A percentile compares a stretch with the other conserved stretches of the same genome.
Evolutionary conservation across 2,888 invertebrate genomes (phyloP).

Genomic region (Chymomyza procnemis): DNA sequence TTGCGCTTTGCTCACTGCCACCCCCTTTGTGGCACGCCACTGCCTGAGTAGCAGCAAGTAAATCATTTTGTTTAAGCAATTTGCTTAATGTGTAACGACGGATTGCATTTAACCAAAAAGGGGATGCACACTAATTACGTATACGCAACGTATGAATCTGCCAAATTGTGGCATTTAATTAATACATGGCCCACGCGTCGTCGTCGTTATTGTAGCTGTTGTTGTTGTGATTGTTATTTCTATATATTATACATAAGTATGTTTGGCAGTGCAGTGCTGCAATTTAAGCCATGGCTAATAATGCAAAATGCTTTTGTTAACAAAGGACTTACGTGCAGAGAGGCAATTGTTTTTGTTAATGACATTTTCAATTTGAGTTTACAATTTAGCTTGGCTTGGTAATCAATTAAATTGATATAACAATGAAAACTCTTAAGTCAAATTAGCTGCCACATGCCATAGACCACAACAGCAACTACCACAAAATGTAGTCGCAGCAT

Average conservation of each 20-base stretch:
- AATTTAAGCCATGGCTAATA: not conserved
- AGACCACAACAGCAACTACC: not conserved
- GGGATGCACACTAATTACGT: conserved; percentile 13
- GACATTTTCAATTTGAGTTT: not conserved
- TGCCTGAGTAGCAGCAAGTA: conserved; percentile 35
- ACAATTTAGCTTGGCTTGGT: not conserved
- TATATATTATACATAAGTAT: not conserved
- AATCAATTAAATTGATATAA: not conserved
- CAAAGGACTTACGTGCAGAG: conserved; percentile 25
- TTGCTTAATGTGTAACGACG: conserved; percentile 47
- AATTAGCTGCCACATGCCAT: not conserved
- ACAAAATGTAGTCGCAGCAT: not conserved
- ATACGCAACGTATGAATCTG: conserved; percentile 32
- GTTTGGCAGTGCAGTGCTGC: not conserved
- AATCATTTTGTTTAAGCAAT: conserved; percentile 59
- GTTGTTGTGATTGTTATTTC: not conserved
- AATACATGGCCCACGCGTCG: not conserved
- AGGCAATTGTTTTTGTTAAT: conserved; percentile 24
- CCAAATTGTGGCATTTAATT: conserved; percentile 27
- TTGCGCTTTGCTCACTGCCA: too few species aligned
- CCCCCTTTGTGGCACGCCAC: too few species aligned
- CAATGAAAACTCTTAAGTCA: not conserved
- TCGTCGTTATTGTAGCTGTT: not conserved
- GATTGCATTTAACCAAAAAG: not conserved
- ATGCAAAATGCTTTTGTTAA: not conserved